Conservation (phyloP, 1,140 invertebrate genomes). For the Cyrtorhinus lividipennis region DNA sequence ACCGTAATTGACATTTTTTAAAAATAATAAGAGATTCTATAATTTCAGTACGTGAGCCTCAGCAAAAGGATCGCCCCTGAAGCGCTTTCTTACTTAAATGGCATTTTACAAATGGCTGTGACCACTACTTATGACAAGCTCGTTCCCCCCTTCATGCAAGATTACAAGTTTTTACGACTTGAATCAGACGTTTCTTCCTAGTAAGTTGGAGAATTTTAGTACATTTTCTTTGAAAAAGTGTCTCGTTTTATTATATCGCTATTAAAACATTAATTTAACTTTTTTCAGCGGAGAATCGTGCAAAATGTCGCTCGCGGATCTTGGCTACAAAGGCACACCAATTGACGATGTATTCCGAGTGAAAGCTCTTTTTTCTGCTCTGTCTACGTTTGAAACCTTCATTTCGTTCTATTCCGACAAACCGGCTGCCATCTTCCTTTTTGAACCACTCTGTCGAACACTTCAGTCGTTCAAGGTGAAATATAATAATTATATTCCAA, state of each 20-base stretch:
- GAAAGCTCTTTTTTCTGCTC: slow-evolving; percentile 31
- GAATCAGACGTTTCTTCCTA: not conserved
- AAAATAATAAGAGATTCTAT: no score
- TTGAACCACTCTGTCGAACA: slow-evolving; percentile 25
- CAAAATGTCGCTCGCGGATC: slow-evolving; percentile 34
- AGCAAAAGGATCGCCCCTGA: slow-evolving; percentile 70
- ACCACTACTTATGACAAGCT: slow-evolving; percentile 1
- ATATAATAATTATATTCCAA: no score
- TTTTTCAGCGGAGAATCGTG: not conserved
- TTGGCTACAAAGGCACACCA: slow-evolving; percentile 31
- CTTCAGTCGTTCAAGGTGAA: not conserved
- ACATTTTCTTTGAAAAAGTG: no score
- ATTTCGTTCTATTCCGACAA: slow-evolving; percentile 37
- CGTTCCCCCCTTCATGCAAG: slow-evolving; percentile 45
- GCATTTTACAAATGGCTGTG: slow-evolving; percentile 43
- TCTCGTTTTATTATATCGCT: not conserved
- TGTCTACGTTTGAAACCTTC: slow-evolving; percentile 42
- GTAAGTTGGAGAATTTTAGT: not conserved
- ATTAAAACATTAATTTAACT: not conserved
- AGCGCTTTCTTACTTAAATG: slow-evolving; percentile 57
- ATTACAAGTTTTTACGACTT: slow-evolving; percentile 37
- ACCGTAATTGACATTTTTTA: no score
- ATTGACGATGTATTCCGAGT: slow-evolving; percentile 46
- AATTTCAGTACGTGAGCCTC: slow-evolving; percentile 50
- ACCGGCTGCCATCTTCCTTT: slow-evolving; percentile 33